These are phyloP conservation scores for Charadrius vociferus DNA, from an alignment of 2,113 vertebrate species.

Conservation along the genomic window DNA sequence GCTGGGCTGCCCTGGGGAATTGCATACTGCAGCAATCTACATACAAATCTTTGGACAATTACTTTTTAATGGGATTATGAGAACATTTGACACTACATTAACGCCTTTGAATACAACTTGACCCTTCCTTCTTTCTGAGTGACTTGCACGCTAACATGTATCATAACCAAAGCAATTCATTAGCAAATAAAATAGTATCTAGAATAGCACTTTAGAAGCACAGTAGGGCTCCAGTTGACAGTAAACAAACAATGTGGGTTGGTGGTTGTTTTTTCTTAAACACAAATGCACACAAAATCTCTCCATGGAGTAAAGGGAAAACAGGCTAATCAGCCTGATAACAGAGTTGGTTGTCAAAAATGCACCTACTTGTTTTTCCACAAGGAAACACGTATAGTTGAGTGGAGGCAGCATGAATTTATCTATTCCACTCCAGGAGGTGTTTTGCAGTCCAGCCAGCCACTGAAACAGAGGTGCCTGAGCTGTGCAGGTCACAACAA, in stretches of 20 bases:
- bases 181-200: background rate
- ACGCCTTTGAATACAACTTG: background rate
- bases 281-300: background rate
- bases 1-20: background rate
- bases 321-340: background rate
- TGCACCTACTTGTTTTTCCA: background rate
- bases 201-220: background rate
- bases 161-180: background rate
- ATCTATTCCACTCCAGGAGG: background rate
- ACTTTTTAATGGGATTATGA: background rate
- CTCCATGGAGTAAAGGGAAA: background rate
- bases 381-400: fast-evolving
- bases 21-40: background rate
- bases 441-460: background rate
- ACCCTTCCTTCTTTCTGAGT: background rate
- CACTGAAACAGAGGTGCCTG: background rate
- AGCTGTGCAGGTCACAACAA: background rate
- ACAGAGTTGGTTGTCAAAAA: background rate
- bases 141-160: background rate
- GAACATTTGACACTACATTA: background rate
- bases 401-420: background rate
- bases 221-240: background rate
- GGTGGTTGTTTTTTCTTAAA: background rate
- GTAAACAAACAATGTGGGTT: background rate
- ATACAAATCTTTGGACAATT: background rate